A percentile compares a stretch with the other conserved stretches of the same genome.
Conservation (phyloP, 2,797 vertebrate species). For the Anas georgica region DNA sequence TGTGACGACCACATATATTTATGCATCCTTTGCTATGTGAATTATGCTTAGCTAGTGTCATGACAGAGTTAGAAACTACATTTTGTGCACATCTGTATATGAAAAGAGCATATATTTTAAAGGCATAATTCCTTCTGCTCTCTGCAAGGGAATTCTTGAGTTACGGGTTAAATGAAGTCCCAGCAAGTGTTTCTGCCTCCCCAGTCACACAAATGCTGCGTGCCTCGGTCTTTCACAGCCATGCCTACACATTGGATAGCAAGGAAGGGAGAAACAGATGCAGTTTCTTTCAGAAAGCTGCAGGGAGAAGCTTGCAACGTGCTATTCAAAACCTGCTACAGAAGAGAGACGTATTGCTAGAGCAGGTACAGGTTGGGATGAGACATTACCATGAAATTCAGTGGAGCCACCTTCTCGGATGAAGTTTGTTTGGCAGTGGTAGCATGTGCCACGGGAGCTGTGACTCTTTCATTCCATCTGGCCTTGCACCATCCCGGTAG, state of each 20-base stretch:
- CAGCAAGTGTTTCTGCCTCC: slow-evolving; percentile 24
- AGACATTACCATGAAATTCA: slow-evolving; percentile 25
- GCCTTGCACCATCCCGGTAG: slow-evolving; percentile 30
- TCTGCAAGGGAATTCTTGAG: slow-evolving; percentile 48
- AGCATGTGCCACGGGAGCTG: not conserved
- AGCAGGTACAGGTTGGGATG: not conserved
- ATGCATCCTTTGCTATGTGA: not conserved
- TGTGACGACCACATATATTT: not conserved
- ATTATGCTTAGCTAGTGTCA: not conserved
- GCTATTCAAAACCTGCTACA: slow-evolving; percentile 26
- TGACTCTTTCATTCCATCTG: slow-evolving; percentile 3
- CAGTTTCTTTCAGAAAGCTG: slow-evolving; percentile 40
- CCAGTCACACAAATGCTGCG: not conserved
- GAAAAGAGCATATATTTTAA: not conserved
- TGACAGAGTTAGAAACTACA: not conserved
- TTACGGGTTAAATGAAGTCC: slow-evolving; percentile 42
- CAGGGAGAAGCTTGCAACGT: not conserved
- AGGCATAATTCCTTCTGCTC: not conserved
- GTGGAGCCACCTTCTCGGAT: not conserved
- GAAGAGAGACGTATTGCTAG: slow-evolving; percentile 21
- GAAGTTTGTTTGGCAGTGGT: not conserved
- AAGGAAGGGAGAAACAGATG: slow-evolving; percentile 37
- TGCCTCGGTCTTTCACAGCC: not conserved
- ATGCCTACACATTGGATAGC: not conserved
- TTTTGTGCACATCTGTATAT: not conserved